Evolutionary conservation across 2,113 vertebrate genomes (phyloP).

Genomic region (rabbit (Oryctolagus cuniculus)): DNA sequence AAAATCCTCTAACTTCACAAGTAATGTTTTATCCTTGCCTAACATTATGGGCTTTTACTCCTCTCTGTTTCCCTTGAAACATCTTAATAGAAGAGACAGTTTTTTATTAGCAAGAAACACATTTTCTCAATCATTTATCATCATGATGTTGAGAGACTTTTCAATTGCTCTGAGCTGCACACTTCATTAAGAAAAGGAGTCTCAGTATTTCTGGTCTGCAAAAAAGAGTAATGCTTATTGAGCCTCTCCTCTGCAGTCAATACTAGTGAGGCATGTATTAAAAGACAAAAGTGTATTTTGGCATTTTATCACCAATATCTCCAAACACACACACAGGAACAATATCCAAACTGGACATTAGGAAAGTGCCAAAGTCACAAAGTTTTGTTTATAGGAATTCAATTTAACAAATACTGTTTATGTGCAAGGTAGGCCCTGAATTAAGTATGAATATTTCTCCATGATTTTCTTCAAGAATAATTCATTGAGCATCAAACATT

Average conservation of each 20-base stretch:
- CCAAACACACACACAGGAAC: background rate
- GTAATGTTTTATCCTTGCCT: background rate
- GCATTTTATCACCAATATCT: conserved; percentile 3
- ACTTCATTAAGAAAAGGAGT: conserved; percentile 31
- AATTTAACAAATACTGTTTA: background rate
- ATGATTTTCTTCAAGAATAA: background rate
- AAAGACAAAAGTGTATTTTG: background rate
- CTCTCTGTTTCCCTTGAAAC: background rate
- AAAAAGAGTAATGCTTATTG: conserved; percentile 27
- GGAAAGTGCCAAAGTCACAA: background rate
- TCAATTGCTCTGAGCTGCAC: background rate
- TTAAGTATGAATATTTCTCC: background rate
- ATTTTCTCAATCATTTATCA: conserved; percentile 21
- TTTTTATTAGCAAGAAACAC: background rate
- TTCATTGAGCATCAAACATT: background rate
- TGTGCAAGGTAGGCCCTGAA: background rate
- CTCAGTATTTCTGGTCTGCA: background rate
- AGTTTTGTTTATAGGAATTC: background rate
- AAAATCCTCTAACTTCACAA: background rate
- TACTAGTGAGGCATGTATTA: background rate
- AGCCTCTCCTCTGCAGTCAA: background rate
- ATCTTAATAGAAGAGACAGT: background rate
- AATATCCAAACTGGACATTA: background rate
- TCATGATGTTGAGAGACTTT: background rate
- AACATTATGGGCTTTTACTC: background rate